phyloP scores from a whole-genome alignment of 2,888 invertebrate genomes.

The Lypha dubia region DNA sequence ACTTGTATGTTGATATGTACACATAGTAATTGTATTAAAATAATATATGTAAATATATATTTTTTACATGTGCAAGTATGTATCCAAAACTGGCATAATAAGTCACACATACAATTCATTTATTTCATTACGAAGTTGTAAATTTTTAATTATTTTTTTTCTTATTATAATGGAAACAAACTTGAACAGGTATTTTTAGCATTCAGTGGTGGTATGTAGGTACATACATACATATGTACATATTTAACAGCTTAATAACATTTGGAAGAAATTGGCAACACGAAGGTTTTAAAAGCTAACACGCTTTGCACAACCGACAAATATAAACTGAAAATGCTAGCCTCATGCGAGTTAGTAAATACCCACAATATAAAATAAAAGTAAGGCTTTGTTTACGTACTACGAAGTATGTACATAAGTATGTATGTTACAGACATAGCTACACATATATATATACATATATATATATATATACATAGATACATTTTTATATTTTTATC shows the following conservation, averaged over 20 bases:
- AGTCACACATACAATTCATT: neutral
- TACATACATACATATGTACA: no score
- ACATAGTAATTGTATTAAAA: neutral
- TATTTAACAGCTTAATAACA: slow-evolving; percentile 53
- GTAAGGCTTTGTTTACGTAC: no score
- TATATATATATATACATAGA: no score
- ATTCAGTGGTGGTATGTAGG: slow-evolving; percentile 21
- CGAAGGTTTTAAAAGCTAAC: slow-evolving; percentile 51
- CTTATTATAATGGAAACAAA: slow-evolving; percentile 15
- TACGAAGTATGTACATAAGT: no score
- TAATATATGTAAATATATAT: neutral
- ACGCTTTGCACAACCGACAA: slow-evolving; percentile 66
- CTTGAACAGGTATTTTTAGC: slow-evolving; percentile 52
- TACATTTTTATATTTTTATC: no score
- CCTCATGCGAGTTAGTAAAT: slow-evolving; percentile 59
- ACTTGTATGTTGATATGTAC: neutral
- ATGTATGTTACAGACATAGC: no score
- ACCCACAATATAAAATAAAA: no score
- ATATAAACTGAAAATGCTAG: slow-evolving; percentile 63
- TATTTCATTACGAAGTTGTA: slow-evolving; percentile 21
- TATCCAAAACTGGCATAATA: neutral
- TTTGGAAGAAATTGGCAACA: slow-evolving; percentile 56
- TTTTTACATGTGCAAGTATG: neutral
- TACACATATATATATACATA: no score
- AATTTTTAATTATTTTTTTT: neutral